These are phyloP conservation scores for Ceryle rudis DNA, from an alignment of 2,797 vertebrate genomes.

Conservation along the genomic window DNA sequence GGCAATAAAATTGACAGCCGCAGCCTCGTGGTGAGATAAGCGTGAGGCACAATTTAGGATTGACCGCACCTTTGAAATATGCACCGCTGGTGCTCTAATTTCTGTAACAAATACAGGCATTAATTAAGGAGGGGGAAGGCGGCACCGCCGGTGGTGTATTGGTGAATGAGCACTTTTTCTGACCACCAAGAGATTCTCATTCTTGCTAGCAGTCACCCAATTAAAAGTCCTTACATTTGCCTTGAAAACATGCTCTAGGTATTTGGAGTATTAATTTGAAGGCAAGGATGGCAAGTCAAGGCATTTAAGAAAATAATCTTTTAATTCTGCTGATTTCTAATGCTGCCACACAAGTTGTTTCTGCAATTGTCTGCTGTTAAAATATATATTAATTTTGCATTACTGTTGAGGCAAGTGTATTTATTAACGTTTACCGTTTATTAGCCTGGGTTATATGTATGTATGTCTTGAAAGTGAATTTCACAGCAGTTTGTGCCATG, in stretches of 20 bases:
- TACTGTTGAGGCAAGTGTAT: background rate
- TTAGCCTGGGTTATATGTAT: background rate
- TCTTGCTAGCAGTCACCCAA: background rate
- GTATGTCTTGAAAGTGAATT: background rate
- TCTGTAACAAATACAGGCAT: fast-evolving
- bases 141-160: fast-evolving
- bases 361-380: background rate
- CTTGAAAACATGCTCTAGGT: background rate
- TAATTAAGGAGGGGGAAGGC: background rate
- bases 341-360: background rate
- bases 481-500: background rate
- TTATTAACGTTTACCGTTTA: background rate
- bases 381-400: background rate
- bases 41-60: background rate
- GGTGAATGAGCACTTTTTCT: fast-evolving
- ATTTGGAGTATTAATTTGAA: background rate
- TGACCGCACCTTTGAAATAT: background rate
- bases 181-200: background rate
- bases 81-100: background rate
- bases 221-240: background rate
- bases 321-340: background rate
- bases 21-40: background rate
- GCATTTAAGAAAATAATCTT: background rate
- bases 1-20: background rate
- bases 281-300: background rate